Evolutionary conservation across 1,140 invertebrate genomes (phyloP).

Genomic region (Magallana ariakensis): DNA sequence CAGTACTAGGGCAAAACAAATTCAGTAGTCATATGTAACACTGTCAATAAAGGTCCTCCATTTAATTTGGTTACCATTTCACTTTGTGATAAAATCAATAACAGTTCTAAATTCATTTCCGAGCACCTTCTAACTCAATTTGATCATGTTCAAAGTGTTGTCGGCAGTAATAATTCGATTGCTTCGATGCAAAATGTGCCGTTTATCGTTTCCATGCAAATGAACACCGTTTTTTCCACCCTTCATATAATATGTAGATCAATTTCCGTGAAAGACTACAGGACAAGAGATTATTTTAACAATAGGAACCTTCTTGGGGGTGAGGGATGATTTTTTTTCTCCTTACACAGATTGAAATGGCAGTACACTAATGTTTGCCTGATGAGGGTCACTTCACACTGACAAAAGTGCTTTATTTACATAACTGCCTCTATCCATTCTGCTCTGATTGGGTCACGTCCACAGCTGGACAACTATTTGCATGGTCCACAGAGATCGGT

Average conservation of each 20-base stretch:
- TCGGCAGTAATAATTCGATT: background rate
- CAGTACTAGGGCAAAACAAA: background rate
- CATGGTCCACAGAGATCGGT: background rate
- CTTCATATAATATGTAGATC: background rate
- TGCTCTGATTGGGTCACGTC: conserved; percentile 16
- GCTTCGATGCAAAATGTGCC: background rate
- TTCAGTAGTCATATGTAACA: background rate
- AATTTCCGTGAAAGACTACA: background rate
- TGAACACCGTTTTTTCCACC: background rate
- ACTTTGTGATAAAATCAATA: conserved; percentile 10
- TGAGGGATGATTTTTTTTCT: background rate
- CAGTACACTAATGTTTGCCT: conserved; percentile 22
- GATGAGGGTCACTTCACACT: conserved; percentile 10
- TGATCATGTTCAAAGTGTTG: conserved; percentile 31
- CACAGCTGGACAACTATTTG: conserved; percentile 33
- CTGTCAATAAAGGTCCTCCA: background rate
- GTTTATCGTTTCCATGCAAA: conserved; percentile 19
- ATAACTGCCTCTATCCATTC: conserved; percentile 16
- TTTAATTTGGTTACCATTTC: conserved; percentile 6
- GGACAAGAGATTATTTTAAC: background rate
- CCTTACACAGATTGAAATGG: background rate
- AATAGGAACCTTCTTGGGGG: background rate
- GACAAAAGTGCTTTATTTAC: conserved; percentile 16
- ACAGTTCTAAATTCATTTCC: conserved; percentile 15
- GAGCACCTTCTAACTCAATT: conserved; percentile 28